Percentiles rank a stretch among this genome's conserved stretches.
Conservation (phyloP, 2,888 invertebrate genomes). For the Alloscopus bannaensis region DNA sequence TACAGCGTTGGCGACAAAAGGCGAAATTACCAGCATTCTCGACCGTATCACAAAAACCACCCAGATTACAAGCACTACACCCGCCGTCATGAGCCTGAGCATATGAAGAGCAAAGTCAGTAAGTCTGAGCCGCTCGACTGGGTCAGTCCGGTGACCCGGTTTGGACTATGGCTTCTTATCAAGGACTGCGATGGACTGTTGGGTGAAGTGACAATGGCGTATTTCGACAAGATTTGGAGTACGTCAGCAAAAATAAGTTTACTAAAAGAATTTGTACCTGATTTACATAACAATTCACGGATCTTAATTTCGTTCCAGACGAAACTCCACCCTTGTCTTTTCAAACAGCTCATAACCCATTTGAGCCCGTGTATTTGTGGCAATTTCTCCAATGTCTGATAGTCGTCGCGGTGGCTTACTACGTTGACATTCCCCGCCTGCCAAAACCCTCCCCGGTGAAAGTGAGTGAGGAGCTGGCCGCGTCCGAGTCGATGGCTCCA, state of each 20-base stretch:
- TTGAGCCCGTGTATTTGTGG: conserved; percentile 71
- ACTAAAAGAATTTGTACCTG: no score
- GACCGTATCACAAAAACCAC: neutral
- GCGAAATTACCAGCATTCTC: no score
- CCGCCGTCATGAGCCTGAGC: conserved; percentile 32
- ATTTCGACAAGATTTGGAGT: conserved; percentile 69
- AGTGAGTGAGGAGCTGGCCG: no score
- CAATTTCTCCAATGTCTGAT: conserved; percentile 71
- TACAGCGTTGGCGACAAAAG: neutral
- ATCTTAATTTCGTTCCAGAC: conserved; percentile 51
- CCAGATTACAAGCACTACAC: conserved; percentile 29
- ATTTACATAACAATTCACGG: no score
- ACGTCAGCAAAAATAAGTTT: conserved; percentile 19
- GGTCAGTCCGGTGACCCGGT: conserved; percentile 62
- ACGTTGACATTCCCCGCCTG: conserved; percentile 62
- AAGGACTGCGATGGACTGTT: conserved; percentile 61
- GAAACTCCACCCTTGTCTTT: conserved; percentile 65
- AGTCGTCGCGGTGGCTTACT: conserved; percentile 59
- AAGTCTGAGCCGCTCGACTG: conserved; percentile 61
- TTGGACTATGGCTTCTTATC: conserved; percentile 69
- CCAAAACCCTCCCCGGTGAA: no score
- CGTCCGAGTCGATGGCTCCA: no score
- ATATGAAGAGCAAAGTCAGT: conserved; percentile 52
- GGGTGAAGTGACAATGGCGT: conserved; percentile 65
- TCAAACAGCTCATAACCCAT: conserved; percentile 69